Evolutionary conservation across 2,888 invertebrate genomes (phyloP), one percentile per base, ranked within the genome.

Genomic region (Vannuccia rotundouncinata): DNA sequence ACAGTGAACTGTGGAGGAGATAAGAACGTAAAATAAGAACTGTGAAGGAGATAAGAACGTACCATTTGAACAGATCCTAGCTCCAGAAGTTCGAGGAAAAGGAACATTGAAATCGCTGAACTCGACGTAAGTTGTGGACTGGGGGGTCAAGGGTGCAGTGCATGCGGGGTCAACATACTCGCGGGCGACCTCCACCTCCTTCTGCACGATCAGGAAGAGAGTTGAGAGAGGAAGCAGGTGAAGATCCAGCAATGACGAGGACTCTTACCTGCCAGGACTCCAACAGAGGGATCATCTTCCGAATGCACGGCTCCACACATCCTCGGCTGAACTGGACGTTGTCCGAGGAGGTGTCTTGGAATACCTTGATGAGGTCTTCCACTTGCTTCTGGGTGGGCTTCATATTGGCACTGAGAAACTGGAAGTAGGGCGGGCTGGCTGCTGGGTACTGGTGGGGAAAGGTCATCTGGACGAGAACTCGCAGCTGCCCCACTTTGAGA

Each of bases 181-280:
- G 45, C 45, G 45, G 45, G 45, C 10, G 5, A 66, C 66, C 13
- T 66, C 66, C 17, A 66, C 66, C 10, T 66, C 66, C 25, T 66
- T 66, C 66, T 66, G n/a, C n/a, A n/a, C n/a, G n/a, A n/a, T n/a
- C n/a, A n/a, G n/a, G 66, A 66, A 66, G 66, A 45, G 45, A 45
- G 17, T 45, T 45, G 17, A 45, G 5, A 10, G 17, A 10, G 17
- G 17, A 10, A 45, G 5, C 17, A 45, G 45, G 5, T 45, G 45
- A 45, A 45, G 17, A 10, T 10, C 45, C 5, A 45, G 17, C 17
- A 45, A 45, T 45, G 45, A 45, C 5, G 17, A 13, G 17, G 17
- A 13, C 17, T n/a, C 2, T 66, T 66, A 66, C 66, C 66, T 66
- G 66, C 66, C 66, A 66, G 25, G 66, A 66, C 22, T 66, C 66